phyloP scores from a whole-genome alignment of 2,797 vertebrate species.

The Cynopterus sphinx region DNA sequence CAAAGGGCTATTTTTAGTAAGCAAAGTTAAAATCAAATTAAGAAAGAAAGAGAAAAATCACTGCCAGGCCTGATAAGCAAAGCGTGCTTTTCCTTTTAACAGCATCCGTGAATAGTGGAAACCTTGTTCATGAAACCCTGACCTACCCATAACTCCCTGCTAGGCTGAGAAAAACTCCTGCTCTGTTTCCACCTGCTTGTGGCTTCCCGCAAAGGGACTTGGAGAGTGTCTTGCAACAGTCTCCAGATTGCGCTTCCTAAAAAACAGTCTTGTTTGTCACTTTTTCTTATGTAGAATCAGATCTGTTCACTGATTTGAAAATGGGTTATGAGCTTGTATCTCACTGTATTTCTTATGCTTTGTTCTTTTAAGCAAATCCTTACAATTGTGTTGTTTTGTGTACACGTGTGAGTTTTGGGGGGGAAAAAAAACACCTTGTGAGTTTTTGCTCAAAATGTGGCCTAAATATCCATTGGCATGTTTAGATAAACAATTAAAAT shows the following conservation, averaged over 20 bases:
- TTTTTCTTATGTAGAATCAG: constrained; percentile 8
- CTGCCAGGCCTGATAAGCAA: constrained; percentile 41
- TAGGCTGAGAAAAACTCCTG: neutral
- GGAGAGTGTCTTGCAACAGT: neutral
- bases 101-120: neutral
- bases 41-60: constrained; percentile 39
- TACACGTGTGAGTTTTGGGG: constrained; percentile 60
- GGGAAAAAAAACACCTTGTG: constrained; percentile 47
- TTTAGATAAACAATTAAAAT: constrained; percentile 75
- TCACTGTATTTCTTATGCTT: constrained; percentile 69
- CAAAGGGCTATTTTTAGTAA: constrained; percentile 56
- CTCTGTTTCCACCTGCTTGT: neutral
- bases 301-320: constrained; percentile 59
- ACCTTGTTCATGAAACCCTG: neutral
- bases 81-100: constrained; percentile 24
- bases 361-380: constrained; percentile 61
- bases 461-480: constrained; percentile 73
- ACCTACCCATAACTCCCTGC: neutral
- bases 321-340: constrained; percentile 70
- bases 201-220: neutral
- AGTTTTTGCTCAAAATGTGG: constrained; percentile 76
- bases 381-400: constrained; percentile 70
- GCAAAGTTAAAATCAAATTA: constrained; percentile 23
- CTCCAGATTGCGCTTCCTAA: constrained; percentile 35
- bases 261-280: constrained; percentile 32